Evolutionary conservation across 2,113 vertebrate species (phyloP).

Genomic region (Xyliphius kryptos): DNA sequence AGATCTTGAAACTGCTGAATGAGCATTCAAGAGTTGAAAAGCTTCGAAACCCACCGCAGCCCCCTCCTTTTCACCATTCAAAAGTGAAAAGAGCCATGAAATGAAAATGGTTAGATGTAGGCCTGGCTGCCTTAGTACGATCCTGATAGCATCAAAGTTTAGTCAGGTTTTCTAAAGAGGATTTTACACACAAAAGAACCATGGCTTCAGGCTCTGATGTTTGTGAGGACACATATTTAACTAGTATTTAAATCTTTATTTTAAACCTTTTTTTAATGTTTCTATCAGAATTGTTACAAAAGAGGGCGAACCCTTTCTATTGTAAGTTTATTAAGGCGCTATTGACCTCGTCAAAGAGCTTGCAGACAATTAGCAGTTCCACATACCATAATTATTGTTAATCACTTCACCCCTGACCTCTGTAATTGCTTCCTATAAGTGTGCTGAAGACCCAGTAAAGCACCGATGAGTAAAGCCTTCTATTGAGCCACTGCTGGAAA

Average conservation of each 20-base stretch:
- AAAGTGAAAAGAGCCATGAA: slow-evolving; percentile 20
- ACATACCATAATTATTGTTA: slow-evolving; percentile 35
- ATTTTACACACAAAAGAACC: slow-evolving; percentile 10
- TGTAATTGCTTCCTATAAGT: slow-evolving; percentile 39
- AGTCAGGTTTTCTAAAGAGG: slow-evolving; percentile 1
- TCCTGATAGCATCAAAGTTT: slow-evolving; percentile 24
- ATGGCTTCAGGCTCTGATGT: not conserved
- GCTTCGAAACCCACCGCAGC: slow-evolving; percentile 6
- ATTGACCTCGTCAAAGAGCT: slow-evolving; percentile 5
- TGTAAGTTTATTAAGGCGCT: slow-evolving; percentile 6
- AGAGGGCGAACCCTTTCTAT: not conserved
- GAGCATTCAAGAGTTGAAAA: not conserved
- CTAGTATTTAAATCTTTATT: not conserved
- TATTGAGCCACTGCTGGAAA: slow-evolving; percentile 27
- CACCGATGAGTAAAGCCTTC: slow-evolving; percentile 21
- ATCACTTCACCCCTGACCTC: slow-evolving; percentile 40
- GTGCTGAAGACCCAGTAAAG: slow-evolving; percentile 18
- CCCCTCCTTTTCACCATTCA: not conserved
- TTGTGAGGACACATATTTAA: not conserved
- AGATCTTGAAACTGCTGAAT: not conserved
- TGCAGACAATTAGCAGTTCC: slow-evolving; percentile 11
- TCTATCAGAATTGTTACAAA: too few species aligned
- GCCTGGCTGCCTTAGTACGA: slow-evolving; percentile 1
- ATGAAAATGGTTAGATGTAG: slow-evolving; percentile 9
- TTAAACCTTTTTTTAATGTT: too few species aligned